phyloP scores from a whole-genome alignment of 2,888 invertebrate species.

The Protodeltote pygarga region DNA sequence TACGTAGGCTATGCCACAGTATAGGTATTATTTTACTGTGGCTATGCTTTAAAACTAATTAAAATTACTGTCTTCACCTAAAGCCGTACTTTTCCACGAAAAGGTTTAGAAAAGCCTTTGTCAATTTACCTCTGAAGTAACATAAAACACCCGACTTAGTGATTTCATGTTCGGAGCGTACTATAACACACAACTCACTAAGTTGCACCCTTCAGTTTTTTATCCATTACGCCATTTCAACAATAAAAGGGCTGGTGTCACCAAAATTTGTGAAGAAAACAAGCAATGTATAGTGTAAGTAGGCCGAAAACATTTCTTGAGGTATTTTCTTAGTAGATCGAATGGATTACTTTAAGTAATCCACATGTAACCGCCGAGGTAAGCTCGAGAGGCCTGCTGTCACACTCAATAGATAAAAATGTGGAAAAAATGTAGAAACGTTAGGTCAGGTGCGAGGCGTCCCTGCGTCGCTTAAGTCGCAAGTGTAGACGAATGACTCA shows the following conservation, averaged over 20 bases:
- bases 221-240: slow-evolving; percentile 9
- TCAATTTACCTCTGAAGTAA: slow-evolving; percentile 5
- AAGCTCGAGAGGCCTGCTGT: slow-evolving; percentile 30
- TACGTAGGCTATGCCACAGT: no score
- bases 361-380: slow-evolving; percentile 23
- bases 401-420: slow-evolving; percentile 39
- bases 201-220: slow-evolving; percentile 10
- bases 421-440: slow-evolving; percentile 26
- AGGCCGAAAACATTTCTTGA: not conserved
- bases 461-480: slow-evolving; percentile 1
- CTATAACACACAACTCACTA: not conserved
- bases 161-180: not conserved
- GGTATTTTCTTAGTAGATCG: slow-evolving; percentile 35
- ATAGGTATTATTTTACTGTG: no score
- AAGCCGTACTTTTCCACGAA: not conserved
- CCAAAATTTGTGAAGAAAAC: not conserved
- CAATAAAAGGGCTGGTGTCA: slow-evolving; percentile 1
- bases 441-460: slow-evolving; percentile 29
- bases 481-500: slow-evolving; percentile 25
- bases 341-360: slow-evolving; percentile 42
- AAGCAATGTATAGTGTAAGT: slow-evolving; percentile 10
- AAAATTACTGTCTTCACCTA: no score
- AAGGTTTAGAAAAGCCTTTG: not conserved
- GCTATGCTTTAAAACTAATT: no score
- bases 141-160: not conserved